Percentiles rank a stretch among this genome's conserved stretches.
Conservation (phyloP, 2,797 vertebrate genomes). For the Crypturellus tataupa region DNA sequence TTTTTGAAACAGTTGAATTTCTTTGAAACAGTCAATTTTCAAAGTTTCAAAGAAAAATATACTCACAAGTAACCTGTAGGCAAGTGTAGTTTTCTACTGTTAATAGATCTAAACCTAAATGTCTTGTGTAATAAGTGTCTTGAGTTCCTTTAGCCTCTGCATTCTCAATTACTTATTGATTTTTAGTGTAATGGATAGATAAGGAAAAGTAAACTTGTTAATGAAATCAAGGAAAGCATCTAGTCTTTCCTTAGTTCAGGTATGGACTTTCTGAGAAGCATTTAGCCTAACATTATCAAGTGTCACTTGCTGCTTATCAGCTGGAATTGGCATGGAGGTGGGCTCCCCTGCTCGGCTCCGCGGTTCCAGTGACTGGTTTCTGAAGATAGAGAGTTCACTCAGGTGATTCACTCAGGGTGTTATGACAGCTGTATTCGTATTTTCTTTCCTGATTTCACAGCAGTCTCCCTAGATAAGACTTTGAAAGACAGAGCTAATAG, state of each 20-base stretch:
- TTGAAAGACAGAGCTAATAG: constrained; percentile 67
- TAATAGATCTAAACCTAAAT: background rate
- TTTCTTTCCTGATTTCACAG: constrained; percentile 58
- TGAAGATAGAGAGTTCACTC: constrained; percentile 44
- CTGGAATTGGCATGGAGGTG: background rate
- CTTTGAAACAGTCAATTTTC: background rate
- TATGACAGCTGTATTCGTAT: constrained; percentile 66
- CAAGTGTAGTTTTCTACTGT: background rate
- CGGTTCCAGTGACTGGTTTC: constrained; percentile 7
- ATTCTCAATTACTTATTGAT: constrained; percentile 47
- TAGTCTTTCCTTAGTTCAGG: constrained; percentile 25
- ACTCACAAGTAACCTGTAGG: background rate
- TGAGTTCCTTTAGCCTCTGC: background rate
- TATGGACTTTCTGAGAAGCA: constrained; percentile 14
- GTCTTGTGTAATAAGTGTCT: constrained; percentile 12
- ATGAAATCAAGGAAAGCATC: constrained; percentile 43
- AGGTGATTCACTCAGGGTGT: constrained; percentile 31
- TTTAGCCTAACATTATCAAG: constrained; percentile 35
- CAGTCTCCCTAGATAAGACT: constrained; percentile 55
- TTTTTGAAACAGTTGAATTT: background rate
- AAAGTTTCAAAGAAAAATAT: background rate
- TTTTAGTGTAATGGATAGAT: constrained; percentile 44
- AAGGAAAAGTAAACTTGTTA: constrained; percentile 53
- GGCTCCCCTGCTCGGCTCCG: background rate
- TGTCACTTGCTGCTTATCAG: constrained; percentile 54